A percentile compares a stretch with the other conserved stretches of the same genome.
Conservation (phyloP, 2,888 invertebrate species). For the Koerneria pararmatus region DNA sequence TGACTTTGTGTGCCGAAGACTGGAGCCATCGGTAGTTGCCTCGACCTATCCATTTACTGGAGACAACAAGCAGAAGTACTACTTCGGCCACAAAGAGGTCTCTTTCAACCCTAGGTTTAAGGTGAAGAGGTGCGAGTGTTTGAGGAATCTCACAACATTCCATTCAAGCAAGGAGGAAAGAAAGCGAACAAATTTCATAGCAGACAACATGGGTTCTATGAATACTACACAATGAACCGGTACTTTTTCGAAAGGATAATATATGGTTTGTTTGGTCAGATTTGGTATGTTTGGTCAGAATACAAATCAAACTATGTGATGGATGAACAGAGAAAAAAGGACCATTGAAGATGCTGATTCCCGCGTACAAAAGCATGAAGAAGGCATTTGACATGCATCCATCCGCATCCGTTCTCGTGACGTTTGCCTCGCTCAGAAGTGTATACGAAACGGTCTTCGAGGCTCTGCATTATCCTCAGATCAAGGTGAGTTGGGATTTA, state of each 20-base stretch:
- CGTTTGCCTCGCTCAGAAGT: constrained; percentile 93
- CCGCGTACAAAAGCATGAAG: constrained; percentile 91
- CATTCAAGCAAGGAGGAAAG: too few species aligned
- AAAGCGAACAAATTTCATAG: too few species aligned
- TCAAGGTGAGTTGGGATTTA: constrained; percentile 50
- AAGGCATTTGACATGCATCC: constrained; percentile 91
- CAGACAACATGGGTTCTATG: too few species aligned
- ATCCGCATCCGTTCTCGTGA: constrained; percentile 87
- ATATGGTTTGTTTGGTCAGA: too few species aligned
- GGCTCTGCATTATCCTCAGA: constrained; percentile 82
- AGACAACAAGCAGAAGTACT: constrained; percentile 98
- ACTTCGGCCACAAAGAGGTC: constrained; percentile 94
- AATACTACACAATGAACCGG: too few species aligned
- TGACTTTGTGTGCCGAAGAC: constrained; percentile 84
- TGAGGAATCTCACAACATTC: too few species aligned
- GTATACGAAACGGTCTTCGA: constrained; percentile 94
- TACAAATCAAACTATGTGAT: too few species aligned
- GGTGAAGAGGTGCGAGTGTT: too few species aligned
- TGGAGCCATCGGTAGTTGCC: constrained; percentile 81
- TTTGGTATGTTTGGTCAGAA: too few species aligned
- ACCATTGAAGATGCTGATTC: constrained; percentile 43
- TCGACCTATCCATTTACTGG: constrained; percentile 93
- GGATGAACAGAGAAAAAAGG: too few species aligned
- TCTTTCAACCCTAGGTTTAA: too few species aligned
- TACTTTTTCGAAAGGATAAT: too few species aligned